Evolutionary conservation across 2,888 invertebrate genomes (phyloP).

Genomic region (Lymantria dispar): DNA sequence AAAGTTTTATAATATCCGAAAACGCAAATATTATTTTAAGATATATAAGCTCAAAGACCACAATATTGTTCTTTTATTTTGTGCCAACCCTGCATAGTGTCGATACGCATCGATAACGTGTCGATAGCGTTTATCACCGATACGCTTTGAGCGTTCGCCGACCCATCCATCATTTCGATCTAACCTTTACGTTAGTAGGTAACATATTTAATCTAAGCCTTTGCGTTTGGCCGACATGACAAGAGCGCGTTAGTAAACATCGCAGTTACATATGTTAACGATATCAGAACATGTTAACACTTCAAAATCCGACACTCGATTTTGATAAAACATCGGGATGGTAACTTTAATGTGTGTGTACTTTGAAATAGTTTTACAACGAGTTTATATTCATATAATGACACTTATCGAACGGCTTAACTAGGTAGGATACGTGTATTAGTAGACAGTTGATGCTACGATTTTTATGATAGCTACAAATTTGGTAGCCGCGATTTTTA

Average conservation of each 20-base stretch:
- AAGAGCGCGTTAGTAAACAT: constrained; percentile 63
- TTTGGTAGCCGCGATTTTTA: constrained; percentile 40
- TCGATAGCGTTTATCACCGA: constrained; percentile 66
- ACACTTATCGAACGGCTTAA: constrained; percentile 39
- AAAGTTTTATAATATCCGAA: neutral
- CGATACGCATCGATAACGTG: constrained; percentile 57
- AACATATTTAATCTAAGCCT: constrained; percentile 57
- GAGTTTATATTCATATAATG: constrained; percentile 38
- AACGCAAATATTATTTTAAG: neutral
- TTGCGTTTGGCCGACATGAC: constrained; percentile 69
- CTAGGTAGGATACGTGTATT: constrained; percentile 16
- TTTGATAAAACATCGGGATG: constrained; percentile 57
- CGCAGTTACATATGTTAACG: constrained; percentile 71
- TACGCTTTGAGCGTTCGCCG: constrained; percentile 76
- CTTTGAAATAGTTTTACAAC: constrained; percentile 44
- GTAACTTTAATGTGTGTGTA: constrained; percentile 65
- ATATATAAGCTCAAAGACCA: constrained; percentile 6
- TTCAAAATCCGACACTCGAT: constrained; percentile 61
- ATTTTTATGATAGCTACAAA: constrained; percentile 27
- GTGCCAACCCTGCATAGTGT: constrained; percentile 46
- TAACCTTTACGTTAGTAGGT: constrained; percentile 48
- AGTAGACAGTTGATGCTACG: constrained; percentile 14
- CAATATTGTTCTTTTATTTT: neutral
- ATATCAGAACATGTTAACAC: constrained; percentile 70
- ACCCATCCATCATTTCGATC: constrained; percentile 72